Evolutionary conservation across 2,113 vertebrate species (phyloP).

Genomic region (Loxodonta africana): DNA sequence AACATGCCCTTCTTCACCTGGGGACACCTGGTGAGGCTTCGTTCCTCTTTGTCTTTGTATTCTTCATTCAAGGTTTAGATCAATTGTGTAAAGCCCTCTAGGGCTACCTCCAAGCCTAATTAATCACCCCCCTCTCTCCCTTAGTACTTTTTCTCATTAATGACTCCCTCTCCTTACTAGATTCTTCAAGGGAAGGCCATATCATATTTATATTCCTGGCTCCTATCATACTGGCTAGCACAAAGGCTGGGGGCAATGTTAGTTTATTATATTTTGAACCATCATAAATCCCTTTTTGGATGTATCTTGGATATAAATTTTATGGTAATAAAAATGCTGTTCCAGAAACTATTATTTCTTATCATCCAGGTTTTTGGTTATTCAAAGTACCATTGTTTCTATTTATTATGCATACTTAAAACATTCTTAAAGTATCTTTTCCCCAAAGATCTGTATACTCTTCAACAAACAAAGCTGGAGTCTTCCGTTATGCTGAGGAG

Average conservation of each 20-base stretch:
- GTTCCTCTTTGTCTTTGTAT: slow-evolving; percentile 18
- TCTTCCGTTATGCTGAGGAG: slow-evolving; percentile 12
- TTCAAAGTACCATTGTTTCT: slow-evolving; percentile 58
- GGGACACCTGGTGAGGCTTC: background rate
- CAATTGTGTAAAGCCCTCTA: background rate
- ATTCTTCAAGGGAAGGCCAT: slow-evolving; percentile 29
- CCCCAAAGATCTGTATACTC: background rate
- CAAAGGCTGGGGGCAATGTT: background rate
- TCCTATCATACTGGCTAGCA: background rate
- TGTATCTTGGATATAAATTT: slow-evolving; percentile 26
- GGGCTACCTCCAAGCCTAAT: background rate
- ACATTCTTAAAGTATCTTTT: background rate
- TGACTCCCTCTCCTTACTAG: background rate
- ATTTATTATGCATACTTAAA: slow-evolving; percentile 47
- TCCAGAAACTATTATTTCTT: slow-evolving; percentile 7
- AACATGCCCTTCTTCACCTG: background rate
- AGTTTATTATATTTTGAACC: slow-evolving; percentile 44
- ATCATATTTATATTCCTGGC: background rate
- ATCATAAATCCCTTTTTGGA: slow-evolving; percentile 27
- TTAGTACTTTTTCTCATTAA: slow-evolving; percentile 11
- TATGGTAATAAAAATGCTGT: slow-evolving; percentile 53
- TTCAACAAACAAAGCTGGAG: slow-evolving; percentile 32
- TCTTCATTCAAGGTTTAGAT: background rate
- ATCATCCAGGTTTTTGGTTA: slow-evolving; percentile 43
- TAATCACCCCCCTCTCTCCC: background rate